These are phyloP conservation scores for Antennarius maculatus DNA, from an alignment of 2,797 vertebrate species.

Conservation along the genomic window DNA sequence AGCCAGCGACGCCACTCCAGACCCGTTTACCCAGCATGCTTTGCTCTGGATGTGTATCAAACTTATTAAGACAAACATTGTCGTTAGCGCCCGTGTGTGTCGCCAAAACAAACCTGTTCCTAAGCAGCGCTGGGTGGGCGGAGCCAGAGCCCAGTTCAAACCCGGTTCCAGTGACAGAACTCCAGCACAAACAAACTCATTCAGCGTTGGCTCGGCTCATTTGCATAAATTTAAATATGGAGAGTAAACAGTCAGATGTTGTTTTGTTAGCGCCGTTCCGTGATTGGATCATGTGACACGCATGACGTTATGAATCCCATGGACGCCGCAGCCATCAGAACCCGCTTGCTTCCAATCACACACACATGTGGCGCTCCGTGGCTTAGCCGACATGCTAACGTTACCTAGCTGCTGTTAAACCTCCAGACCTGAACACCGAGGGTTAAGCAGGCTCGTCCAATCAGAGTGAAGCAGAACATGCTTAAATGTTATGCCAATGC, in stretches of 20 bases:
- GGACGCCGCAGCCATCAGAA: slow-evolving; percentile 68
- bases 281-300: slow-evolving; percentile 45
- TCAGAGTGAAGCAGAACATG: no score
- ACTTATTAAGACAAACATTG: slow-evolving; percentile 64
- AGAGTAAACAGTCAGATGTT: slow-evolving; percentile 53
- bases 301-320: slow-evolving; percentile 64
- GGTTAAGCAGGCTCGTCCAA: no score
- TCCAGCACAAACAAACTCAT: slow-evolving; percentile 59
- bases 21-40: slow-evolving; percentile 61
- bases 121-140: background rate
- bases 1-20: slow-evolving; percentile 15
- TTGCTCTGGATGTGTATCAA: slow-evolving; percentile 54
- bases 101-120: no score
- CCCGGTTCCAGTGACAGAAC: slow-evolving; percentile 19
- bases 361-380: no score
- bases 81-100: slow-evolving; percentile 54
- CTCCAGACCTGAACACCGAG: no score
- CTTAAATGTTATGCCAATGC: no score
- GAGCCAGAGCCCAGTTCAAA: slow-evolving; percentile 10
- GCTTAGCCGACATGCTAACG: no score
- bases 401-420: no score
- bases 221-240: slow-evolving; percentile 65
- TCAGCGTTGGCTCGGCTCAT: slow-evolving; percentile 53
- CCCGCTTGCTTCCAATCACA: slow-evolving; percentile 75
- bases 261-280: slow-evolving; percentile 56